phyloP scores from a whole-genome alignment of 2,113 vertebrate species.

The Petaurus breviceps region DNA sequence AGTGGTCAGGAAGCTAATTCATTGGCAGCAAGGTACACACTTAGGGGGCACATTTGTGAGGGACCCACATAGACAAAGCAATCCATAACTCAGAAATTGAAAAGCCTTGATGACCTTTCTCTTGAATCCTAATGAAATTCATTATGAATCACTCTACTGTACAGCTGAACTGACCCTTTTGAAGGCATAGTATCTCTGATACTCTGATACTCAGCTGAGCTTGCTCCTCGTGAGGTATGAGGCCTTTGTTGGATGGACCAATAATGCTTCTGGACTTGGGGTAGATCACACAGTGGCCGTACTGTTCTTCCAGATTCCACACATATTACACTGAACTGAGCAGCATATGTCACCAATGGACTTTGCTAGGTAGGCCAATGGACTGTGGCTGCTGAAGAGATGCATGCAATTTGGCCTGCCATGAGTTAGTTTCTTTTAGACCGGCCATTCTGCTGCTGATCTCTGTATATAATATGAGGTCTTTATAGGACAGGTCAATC shows the following conservation, averaged over 20 bases:
- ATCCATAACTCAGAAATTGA: neutral
- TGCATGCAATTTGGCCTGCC: too few relatives aligned
- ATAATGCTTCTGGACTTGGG: neutral
- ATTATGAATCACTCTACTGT: neutral
- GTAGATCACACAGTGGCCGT: neutral
- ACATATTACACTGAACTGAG: neutral
- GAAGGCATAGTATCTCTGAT: neutral
- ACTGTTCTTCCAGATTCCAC: neutral
- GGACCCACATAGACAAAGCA: neutral
- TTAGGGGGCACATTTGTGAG: too few relatives aligned
- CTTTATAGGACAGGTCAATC: neutral
- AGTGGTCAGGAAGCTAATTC: too few relatives aligned
- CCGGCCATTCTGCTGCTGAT: too few relatives aligned
- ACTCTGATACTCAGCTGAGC: neutral
- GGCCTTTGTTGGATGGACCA: neutral
- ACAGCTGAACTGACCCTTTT: too few relatives aligned
- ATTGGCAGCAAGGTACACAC: neutral
- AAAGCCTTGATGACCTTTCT: neutral
- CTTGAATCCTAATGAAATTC: too few relatives aligned
- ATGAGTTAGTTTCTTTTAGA: neutral
- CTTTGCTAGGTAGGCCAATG: too few relatives aligned
- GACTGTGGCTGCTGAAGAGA: too few relatives aligned
- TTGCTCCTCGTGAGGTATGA: neutral
- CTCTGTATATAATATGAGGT: neutral
- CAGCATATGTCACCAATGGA: neutral